Conservation (phyloP, 2,113 vertebrate genomes). For the Peucedramus taeniatus region DNA sequence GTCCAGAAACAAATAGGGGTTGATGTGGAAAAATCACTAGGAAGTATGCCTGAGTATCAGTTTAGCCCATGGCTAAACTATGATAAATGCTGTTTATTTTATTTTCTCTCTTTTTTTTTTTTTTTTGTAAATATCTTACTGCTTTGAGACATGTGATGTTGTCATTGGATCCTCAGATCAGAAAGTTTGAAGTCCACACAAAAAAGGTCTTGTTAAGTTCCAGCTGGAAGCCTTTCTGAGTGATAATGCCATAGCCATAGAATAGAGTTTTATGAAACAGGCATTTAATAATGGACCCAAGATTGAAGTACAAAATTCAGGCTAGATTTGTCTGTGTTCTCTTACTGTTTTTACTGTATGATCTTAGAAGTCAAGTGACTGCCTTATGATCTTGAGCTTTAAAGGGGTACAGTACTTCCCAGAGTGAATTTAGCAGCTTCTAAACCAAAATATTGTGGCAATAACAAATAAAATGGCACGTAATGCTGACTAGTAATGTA, state of each 20-base stretch:
- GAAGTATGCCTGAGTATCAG: not conserved
- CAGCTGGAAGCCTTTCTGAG: not conserved
- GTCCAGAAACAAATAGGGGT: not conserved
- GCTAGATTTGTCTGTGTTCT: not conserved
- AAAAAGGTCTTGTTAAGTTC: not conserved
- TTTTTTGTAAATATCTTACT: not conserved
- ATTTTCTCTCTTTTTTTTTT: not conserved
- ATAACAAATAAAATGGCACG: not conserved
- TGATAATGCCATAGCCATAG: not conserved
- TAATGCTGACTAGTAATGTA: not conserved
- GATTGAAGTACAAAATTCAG: not conserved
- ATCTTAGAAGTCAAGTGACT: not conserved
- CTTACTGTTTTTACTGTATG: not conserved
- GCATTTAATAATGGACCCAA: not conserved
- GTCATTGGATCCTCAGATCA: not conserved
- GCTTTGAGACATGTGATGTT: not conserved
- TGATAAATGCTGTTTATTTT: not conserved
- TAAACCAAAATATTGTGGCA: not conserved
- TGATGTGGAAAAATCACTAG: not conserved
- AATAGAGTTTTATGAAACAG: not conserved
- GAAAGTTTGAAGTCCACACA: not conserved
- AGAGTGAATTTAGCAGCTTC: not conserved
- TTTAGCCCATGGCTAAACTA: not conserved
- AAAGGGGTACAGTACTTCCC: not conserved
- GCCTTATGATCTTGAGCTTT: not conserved